A percentile compares a stretch with the other conserved stretches of the same genome.
These are phyloP conservation scores for Andinoacara biseriatus DNA, from an alignment of 2,113 vertebrate species.

Conservation along the genomic window DNA sequence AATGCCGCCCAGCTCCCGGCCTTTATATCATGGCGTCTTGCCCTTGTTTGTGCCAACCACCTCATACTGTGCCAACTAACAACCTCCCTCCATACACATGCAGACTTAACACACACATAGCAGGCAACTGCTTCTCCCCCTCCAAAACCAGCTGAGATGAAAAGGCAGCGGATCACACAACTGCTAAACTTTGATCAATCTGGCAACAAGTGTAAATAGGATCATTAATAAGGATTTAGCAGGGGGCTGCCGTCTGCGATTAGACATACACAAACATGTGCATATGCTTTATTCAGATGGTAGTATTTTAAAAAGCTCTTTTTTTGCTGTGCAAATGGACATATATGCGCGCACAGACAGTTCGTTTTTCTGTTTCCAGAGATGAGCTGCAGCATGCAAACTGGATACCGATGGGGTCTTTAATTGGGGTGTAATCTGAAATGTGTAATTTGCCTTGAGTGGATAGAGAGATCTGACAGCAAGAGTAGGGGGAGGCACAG, in stretches of 20 bases:
- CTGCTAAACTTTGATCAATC: constrained; percentile 80
- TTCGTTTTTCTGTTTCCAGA: constrained; percentile 43
- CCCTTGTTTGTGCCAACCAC: constrained; percentile 66
- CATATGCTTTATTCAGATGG: constrained; percentile 23
- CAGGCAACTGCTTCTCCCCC: constrained; percentile 4
- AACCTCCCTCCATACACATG: constrained; percentile 51
- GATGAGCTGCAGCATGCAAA: constrained; percentile 48
- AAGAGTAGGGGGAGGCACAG: constrained; percentile 42
- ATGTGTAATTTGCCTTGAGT: constrained; percentile 77
- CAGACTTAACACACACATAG: constrained; percentile 9
- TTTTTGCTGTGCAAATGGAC: not conserved
- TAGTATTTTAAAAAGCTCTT: constrained; percentile 44
- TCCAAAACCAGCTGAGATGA: constrained; percentile 67
- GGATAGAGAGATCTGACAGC: constrained; percentile 70
- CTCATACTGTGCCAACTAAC: constrained; percentile 68
- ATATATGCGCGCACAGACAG: constrained; percentile 9
- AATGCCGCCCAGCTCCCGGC: constrained; percentile 35
- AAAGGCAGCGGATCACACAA: constrained; percentile 68
- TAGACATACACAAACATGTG: constrained; percentile 61
- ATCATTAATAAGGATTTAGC: constrained; percentile 80
- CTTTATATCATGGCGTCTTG: constrained; percentile 60
- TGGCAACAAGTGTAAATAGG: constrained; percentile 79
- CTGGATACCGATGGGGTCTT: constrained; percentile 52
- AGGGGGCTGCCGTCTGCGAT: constrained; percentile 67
- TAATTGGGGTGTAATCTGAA: constrained; percentile 82